These are phyloP conservation scores for Eristalis intricaria DNA, from an alignment of 2,888 invertebrate species.

Conservation along the genomic window DNA sequence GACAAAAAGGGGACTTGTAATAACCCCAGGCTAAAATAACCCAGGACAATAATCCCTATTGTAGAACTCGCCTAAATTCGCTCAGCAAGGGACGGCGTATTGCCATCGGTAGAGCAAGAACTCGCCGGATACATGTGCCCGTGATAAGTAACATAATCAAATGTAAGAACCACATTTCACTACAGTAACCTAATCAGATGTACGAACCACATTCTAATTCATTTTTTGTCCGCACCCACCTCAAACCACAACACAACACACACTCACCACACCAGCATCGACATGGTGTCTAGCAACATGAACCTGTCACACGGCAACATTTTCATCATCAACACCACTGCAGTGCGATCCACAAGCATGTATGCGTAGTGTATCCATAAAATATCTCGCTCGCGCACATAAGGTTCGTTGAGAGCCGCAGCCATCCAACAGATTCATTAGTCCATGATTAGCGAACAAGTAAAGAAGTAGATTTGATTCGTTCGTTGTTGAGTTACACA, in stretches of 20 bases:
- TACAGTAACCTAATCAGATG: neutral
- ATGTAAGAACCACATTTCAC: no score
- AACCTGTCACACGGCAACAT: neutral
- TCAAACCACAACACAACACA: neutral
- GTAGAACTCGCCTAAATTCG: no score
- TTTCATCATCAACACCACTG: neutral
- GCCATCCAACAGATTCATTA: conserved; percentile 51
- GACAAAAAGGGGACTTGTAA: no score
- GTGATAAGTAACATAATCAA: neutral
- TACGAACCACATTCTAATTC: neutral
- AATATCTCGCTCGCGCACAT: conserved; percentile 28
- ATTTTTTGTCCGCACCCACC: neutral
- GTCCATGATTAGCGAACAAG: conserved; percentile 69
- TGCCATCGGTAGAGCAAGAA: no score
- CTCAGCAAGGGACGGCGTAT: no score
- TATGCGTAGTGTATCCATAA: conserved; percentile 33
- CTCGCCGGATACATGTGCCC: neutral
- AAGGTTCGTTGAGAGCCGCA: conserved; percentile 49
- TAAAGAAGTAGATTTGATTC: conserved; percentile 54
- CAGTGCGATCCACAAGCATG: neutral
- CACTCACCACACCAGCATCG: neutral
- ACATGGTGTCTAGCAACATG: neutral
- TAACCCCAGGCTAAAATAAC: no score
- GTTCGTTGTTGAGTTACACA: conserved; percentile 28
- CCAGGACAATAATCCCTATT: no score